Conservation (phyloP, 2,888 invertebrate genomes). For the Trichopoda pennipes region DNA sequence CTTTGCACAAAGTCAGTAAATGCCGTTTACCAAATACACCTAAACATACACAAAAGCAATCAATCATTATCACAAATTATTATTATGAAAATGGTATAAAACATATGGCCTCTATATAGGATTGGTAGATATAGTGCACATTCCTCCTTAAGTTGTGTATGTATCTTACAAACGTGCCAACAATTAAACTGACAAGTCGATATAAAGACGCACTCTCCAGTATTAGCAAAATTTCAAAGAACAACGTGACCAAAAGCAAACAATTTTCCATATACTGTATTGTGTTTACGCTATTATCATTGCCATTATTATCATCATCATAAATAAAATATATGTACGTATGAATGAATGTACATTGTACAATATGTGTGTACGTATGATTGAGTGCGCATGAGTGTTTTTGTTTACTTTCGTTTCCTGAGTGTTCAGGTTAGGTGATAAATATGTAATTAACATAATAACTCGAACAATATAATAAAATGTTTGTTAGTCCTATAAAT, state of each 20-base stretch:
- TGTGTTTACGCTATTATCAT: conserved; percentile 1
- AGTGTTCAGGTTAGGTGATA: conserved; percentile 58
- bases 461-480: conserved; percentile 64
- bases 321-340: conserved; percentile 10
- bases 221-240: conserved; percentile 25
- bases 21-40: neutral
- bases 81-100: conserved; percentile 55
- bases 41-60: conserved; percentile 44
- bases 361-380: no score
- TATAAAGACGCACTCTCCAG: conserved; percentile 5
- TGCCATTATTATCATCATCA: neutral
- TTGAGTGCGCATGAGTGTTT: conserved; percentile 1
- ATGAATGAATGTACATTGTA: no score
- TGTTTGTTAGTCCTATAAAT: conserved; percentile 65
- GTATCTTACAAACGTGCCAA: neutral
- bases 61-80: conserved; percentile 66
- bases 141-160: neutral
- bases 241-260: conserved; percentile 54
- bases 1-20: neutral
- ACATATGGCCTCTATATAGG: conserved; percentile 54
- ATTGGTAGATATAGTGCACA: conserved; percentile 29
- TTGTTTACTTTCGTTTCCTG: conserved; percentile 5
- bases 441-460: conserved; percentile 66
- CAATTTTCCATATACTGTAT: conserved; percentile 1
- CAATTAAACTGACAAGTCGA: neutral